Evolutionary conservation across 2,888 invertebrate genomes (phyloP), one percentile per base, ranked within the genome.

Genomic region (Andrena bicolor): DNA sequence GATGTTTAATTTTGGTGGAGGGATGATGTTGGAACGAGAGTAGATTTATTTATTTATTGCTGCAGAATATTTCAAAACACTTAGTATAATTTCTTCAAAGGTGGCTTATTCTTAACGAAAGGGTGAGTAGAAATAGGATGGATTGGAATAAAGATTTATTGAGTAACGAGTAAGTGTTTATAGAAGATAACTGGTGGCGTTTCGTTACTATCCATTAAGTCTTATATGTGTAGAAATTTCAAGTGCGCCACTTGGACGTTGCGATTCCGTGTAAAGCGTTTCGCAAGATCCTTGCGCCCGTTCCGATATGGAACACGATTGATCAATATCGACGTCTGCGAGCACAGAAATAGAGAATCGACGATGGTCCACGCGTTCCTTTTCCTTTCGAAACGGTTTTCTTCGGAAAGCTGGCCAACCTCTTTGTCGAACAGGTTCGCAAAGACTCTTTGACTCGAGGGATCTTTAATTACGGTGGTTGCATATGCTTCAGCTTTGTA

Each of bases 241-340:
- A 77, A 82, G 78, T 48, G 66, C 82, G 82, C 66, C 23, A 26
- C 49, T 26, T 8, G 41, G 58, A 60, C 53, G 48, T 51, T 70
- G 72, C 80, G 65, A 83, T 53, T 82, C 61, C 56, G 65, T 65
- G 84, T 71, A 79, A 78, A 80, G 28, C 63, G 76, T 89, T 89
- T 86, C 87, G 80, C 83, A 85, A 89, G 75, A 72, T 77, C 60
- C 60, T 69, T 28, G 63, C 58, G 23, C 53, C 49, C 35, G 58
- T 78, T 82, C 84, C 75, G 82, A 87, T 86, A 68, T 86, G 81
- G 83, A 64, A 83, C 81, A 80, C 65, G 74, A 58, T 82, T 81
- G 76, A 76, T 84, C 75, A 81, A 86, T 66, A 51, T 64, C 41
- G 68, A 16, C 10, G 51, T 10, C 35, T 10, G 65, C 30, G 51